These are phyloP conservation scores for Drosophila repletoides DNA, from an alignment of 1,140 invertebrate species.

Conservation along the genomic window DNA sequence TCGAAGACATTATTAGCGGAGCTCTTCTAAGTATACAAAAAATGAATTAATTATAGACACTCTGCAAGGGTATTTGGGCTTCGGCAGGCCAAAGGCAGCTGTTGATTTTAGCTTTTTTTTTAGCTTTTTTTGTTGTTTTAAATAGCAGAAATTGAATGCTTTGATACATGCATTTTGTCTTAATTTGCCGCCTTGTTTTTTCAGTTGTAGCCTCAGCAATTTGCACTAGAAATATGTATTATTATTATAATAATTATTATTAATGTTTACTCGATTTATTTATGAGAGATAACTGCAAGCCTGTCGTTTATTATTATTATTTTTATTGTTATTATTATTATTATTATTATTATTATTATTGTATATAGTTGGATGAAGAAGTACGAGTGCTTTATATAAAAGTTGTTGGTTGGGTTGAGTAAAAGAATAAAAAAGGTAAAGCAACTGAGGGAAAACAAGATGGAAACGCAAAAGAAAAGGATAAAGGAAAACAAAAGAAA, in stretches of 20 bases:
- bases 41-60: too few species aligned
- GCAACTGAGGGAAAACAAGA: slow-evolving; percentile 48
- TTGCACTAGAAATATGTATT: slow-evolving; percentile 6
- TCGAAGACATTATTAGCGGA: too few species aligned
- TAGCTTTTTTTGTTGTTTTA: slow-evolving; percentile 6
- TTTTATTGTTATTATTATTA: too few species aligned
- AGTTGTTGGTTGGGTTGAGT: slow-evolving; percentile 37
- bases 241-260: background rate
- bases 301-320: slow-evolving; percentile 14
- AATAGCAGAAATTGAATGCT: slow-evolving; percentile 34
- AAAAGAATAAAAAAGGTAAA: slow-evolving; percentile 26
- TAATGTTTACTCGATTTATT: slow-evolving; percentile 3
- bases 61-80: slow-evolving; percentile 4
- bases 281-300: slow-evolving; percentile 11
- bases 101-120: background rate
- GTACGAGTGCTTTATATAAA: slow-evolving; percentile 50
- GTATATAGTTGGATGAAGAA: slow-evolving; percentile 32
- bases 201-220: slow-evolving; percentile 7
- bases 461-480: slow-evolving; percentile 50
- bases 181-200: slow-evolving; percentile 13
- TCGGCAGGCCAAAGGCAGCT: slow-evolving; percentile 3
- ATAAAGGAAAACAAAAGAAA: background rate
- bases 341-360: too few species aligned
- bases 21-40: too few species aligned
- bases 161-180: slow-evolving; percentile 34